Evolutionary conservation across 2,888 invertebrate species (phyloP).

Genomic region (Erebia palarica): DNA sequence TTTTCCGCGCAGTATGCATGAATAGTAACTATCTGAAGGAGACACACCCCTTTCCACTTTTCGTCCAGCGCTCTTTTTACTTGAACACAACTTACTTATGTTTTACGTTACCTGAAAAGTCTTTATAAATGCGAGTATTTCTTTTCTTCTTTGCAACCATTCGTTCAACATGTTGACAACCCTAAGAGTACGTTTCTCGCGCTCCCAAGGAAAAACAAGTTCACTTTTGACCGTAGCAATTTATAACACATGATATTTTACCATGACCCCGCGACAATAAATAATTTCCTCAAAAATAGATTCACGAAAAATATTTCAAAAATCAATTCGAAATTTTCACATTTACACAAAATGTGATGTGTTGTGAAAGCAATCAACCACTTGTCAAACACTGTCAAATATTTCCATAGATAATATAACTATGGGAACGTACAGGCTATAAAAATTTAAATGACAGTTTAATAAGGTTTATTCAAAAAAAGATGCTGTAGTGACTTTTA

Average conservation of each 20-base stretch:
- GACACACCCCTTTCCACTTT: no score
- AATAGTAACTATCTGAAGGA: no score
- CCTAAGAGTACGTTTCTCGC: conserved; percentile 53
- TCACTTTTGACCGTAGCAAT: conserved; percentile 57
- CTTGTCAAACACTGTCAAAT: conserved; percentile 40
- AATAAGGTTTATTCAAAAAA: no score
- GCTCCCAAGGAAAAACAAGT: conserved; percentile 61
- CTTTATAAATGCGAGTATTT: conserved; percentile 54
- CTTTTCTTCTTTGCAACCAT: conserved; percentile 73
- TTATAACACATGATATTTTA: conserved; percentile 77
- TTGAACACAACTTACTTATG: neutral
- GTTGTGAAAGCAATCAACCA: conserved; percentile 59
- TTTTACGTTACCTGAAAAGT: conserved; percentile 65
- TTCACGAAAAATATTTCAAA: conserved; percentile 77
- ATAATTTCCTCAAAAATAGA: conserved; percentile 80
- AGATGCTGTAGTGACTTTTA: no score
- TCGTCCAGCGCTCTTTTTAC: no score
- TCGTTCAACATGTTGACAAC: conserved; percentile 78
- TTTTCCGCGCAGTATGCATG: no score
- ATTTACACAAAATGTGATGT: conserved; percentile 57
- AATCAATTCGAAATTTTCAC: conserved; percentile 73
- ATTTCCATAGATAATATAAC: conserved; percentile 12
- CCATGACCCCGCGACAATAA: conserved; percentile 74
- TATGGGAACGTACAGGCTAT: neutral
- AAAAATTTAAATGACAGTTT: neutral